phyloP scores from a whole-genome alignment of 2,113 vertebrate species.

The Smithornis capensis region DNA sequence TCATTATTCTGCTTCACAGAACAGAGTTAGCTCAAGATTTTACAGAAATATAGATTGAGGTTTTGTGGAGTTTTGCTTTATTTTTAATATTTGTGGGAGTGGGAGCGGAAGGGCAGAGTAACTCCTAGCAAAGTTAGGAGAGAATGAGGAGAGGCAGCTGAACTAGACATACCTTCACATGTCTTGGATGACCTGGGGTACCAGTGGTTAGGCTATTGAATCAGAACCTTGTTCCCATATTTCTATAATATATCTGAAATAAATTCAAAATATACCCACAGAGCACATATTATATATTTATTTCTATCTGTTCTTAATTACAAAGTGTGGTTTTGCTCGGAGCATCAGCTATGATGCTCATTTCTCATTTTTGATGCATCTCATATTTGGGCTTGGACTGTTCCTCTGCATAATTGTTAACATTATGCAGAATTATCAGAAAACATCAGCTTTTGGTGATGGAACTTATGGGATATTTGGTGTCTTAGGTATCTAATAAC shows the following conservation, averaged over 20 bases:
- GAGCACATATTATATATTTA: background rate
- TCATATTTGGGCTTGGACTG: background rate
- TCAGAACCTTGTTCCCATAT: background rate
- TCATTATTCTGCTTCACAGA: background rate
- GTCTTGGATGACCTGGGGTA: background rate
- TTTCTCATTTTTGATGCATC: background rate
- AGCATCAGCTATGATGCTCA: background rate
- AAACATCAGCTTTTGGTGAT: background rate
- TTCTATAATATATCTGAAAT: background rate
- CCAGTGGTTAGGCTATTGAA: background rate
- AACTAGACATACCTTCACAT: background rate
- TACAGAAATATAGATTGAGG: background rate
- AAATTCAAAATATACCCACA: background rate
- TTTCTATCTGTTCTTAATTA: background rate
- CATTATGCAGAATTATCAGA: background rate
- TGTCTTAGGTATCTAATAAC: background rate
- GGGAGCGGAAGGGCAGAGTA: background rate
- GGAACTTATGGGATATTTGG: background rate
- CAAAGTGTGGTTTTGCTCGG: background rate
- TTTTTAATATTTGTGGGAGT: background rate
- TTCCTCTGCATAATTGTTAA: background rate
- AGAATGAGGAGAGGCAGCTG: background rate
- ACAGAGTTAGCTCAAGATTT: background rate
- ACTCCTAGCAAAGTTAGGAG: background rate
- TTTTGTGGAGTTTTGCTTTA: background rate